Percentiles rank a stretch among this genome's conserved stretches.
Conservation (phyloP, 2,797 vertebrate species). For the Microctenopoma stevenorrisi region DNA sequence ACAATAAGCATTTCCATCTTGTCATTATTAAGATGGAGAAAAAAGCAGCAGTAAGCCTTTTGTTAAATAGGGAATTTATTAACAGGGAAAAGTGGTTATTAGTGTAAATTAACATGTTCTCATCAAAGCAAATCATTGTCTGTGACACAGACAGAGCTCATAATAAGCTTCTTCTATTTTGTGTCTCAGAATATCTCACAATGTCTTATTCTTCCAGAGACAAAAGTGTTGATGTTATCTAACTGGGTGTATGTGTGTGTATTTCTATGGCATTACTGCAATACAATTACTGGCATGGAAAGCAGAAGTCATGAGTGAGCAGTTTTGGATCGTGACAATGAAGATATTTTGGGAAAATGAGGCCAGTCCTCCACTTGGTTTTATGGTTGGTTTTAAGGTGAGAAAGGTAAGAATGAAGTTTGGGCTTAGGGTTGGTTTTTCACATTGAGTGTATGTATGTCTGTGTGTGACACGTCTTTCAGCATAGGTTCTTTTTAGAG, state of each 20-base stretch:
- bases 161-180: conserved; percentile 9
- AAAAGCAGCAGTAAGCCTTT: neutral
- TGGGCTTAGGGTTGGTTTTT: no score
- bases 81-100: neutral
- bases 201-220: no score
- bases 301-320: no score
- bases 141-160: neutral
- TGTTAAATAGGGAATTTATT: neutral
- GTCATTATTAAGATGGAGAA: no score
- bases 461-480: neutral
- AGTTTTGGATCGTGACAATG: no score
- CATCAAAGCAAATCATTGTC: neutral
- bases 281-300: no score
- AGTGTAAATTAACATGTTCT: neutral
- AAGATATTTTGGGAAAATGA: no score
- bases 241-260: neutral
- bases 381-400: no score
- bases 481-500: conserved; percentile 8
- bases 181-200: conserved; percentile 4
- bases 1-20: no score
- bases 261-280: neutral
- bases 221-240: neutral
- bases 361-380: no score
- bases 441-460: neutral
- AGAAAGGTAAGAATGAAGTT: no score